phyloP scores from a whole-genome alignment of 2,888 invertebrate species.

The Sarcophaga rosellei region DNA sequence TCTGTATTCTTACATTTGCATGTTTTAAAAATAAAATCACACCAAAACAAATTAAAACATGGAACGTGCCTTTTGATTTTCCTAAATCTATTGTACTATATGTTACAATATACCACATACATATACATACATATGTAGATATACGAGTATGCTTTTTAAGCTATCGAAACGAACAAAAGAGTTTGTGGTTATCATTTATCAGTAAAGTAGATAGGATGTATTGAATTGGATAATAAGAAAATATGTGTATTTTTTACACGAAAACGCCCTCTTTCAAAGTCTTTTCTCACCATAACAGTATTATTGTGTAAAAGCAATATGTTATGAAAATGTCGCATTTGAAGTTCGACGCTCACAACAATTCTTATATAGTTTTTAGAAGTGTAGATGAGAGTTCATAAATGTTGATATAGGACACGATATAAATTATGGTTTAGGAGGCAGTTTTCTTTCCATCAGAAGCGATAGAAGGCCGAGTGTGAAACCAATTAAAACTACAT shows the following conservation, averaged over 20 bases:
- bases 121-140: not conserved
- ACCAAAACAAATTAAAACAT: too few species aligned
- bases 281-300: too few species aligned
- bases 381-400: too few species aligned
- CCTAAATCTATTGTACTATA: not conserved
- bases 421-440: not conserved
- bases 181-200: too few species aligned
- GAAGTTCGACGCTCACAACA: too few species aligned
- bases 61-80: not conserved
- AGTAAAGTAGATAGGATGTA: too few species aligned
- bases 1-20: too few species aligned
- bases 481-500: constrained; percentile 77
- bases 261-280: not conserved
- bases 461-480: constrained; percentile 71
- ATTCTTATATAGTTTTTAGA: too few species aligned
- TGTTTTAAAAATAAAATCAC: too few species aligned
- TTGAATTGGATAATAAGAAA: not conserved
- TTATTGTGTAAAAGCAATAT: too few species aligned
- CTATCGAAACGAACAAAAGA: not conserved
- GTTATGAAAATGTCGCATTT: too few species aligned
- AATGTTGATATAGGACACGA: too few species aligned
- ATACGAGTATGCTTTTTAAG: not conserved
- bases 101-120: not conserved
- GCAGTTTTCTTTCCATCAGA: constrained; percentile 68
- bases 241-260: constrained; percentile 12